Evolutionary conservation across 2,113 vertebrate species (phyloP).

Genomic region (Hippocampus zosterae): DNA sequence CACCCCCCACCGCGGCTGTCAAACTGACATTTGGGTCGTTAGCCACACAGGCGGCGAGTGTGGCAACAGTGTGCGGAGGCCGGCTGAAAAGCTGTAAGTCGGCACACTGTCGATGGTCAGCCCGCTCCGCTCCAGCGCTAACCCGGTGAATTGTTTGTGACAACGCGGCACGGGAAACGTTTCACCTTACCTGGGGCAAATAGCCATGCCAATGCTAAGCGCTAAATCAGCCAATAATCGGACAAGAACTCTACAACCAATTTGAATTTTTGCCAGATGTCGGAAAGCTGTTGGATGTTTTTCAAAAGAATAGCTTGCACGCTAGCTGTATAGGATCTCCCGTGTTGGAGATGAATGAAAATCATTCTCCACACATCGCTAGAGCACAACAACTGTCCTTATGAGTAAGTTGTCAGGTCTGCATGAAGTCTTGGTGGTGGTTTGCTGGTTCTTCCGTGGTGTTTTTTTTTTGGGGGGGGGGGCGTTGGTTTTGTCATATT

Average conservation of each 20-base stretch:
- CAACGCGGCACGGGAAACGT: neutral
- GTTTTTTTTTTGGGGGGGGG: constrained; percentile 22
- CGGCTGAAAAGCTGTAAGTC: constrained; percentile 13
- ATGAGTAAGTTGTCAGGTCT: neutral
- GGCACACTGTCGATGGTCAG: constrained; percentile 25
- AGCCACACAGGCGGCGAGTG: constrained; percentile 32
- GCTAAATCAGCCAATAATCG: neutral
- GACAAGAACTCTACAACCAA: neutral
- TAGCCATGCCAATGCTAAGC: neutral
- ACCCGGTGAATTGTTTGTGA: neutral
- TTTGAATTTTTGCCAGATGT: neutral
- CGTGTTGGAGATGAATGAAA: neutral
- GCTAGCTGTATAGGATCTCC: neutral
- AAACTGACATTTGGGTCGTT: constrained; percentile 69
- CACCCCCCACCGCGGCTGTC: constrained; percentile 52
- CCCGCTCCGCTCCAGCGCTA: neutral
- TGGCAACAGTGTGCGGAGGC: neutral
- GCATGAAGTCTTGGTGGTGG: neutral
- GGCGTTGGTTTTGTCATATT: neutral
- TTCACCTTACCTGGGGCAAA: neutral
- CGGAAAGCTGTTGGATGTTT: neutral
- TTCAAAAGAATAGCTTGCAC: neutral
- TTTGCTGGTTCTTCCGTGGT: neutral
- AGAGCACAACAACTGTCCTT: neutral
- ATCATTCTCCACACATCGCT: neutral